Conservation (phyloP, 2,888 invertebrate species). For the Habrosyne pyritoides region DNA sequence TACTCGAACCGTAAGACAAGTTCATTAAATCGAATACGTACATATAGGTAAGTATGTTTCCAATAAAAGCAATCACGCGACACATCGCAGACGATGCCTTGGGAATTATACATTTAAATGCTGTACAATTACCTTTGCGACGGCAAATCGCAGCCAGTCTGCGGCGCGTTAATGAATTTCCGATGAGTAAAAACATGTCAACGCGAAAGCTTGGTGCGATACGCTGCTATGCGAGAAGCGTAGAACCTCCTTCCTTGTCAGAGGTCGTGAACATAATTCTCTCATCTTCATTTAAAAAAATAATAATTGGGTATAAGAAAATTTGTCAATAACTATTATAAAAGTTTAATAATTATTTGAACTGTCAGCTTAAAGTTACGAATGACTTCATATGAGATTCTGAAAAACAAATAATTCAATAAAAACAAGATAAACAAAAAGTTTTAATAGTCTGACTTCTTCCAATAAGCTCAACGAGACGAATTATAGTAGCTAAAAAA, state of each 20-base stretch:
- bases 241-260: constrained; percentile 13
- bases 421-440: constrained; percentile 39
- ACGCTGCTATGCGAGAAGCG: constrained; percentile 11
- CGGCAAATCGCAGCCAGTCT: constrained; percentile 62
- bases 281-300: too few species aligned
- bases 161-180: constrained; percentile 60
- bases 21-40: constrained; percentile 59
- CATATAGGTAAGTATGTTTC: constrained; percentile 24
- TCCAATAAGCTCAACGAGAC: constrained; percentile 62
- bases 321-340: too few species aligned
- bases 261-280: constrained; percentile 13
- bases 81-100: constrained; percentile 54
- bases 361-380: neutral
- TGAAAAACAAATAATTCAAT: constrained; percentile 23
- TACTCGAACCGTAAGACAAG: constrained; percentile 46
- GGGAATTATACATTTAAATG: constrained; percentile 67
- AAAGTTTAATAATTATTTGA: neutral
- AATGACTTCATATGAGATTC: neutral
- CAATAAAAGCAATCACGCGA: constrained; percentile 59
- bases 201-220: neutral
- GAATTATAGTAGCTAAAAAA: constrained; percentile 73
- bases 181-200: constrained; percentile 57
- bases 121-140: constrained; percentile 65
- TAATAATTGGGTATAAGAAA: too few species aligned
- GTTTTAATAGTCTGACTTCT: constrained; percentile 49